Evolutionary conservation across 2,797 vertebrate genomes (phyloP).

Genomic region (Yasuhikotakia modesta): DNA sequence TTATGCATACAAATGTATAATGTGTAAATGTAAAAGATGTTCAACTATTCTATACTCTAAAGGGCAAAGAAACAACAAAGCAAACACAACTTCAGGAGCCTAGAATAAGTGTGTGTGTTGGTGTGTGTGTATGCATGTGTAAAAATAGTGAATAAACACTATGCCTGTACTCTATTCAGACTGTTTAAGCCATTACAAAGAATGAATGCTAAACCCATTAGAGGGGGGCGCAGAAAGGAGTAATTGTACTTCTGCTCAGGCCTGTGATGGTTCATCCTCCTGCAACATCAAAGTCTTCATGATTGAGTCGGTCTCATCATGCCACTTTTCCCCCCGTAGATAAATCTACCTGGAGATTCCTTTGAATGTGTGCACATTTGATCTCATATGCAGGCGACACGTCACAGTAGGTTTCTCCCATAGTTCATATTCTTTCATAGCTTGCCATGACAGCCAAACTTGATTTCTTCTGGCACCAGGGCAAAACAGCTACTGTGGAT

Average conservation of each 20-base stretch:
- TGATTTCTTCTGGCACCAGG: constrained; percentile 82
- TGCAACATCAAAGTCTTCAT: constrained; percentile 62
- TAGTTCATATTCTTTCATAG: constrained; percentile 87
- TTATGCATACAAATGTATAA: too few species aligned
- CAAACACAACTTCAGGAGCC: not conserved
- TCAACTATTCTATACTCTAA: not conserved
- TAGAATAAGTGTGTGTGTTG: not conserved
- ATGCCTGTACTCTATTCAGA: constrained; percentile 44
- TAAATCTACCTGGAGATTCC: constrained; percentile 65
- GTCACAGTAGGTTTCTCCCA: constrained; percentile 84
- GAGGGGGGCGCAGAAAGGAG: constrained; percentile 42
- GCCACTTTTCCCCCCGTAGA: constrained; percentile 57
- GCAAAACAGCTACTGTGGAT: constrained; percentile 61
- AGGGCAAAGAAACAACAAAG: not conserved
- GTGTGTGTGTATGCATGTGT: constrained; percentile 10
- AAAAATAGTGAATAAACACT: constrained; percentile 53
- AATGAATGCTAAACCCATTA: constrained; percentile 50
- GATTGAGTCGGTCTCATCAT: constrained; percentile 63
- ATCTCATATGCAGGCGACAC: constrained; percentile 66
- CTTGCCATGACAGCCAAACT: constrained; percentile 79
- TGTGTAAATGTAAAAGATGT: too few species aligned
- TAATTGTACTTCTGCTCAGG: constrained; percentile 58
- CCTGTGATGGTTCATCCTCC: constrained; percentile 52
- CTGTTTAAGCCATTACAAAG: constrained; percentile 60
- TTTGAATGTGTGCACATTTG: constrained; percentile 68